phyloP scores from a whole-genome alignment of 2,113 vertebrate genomes.

The Anthoscopus minutus region DNA sequence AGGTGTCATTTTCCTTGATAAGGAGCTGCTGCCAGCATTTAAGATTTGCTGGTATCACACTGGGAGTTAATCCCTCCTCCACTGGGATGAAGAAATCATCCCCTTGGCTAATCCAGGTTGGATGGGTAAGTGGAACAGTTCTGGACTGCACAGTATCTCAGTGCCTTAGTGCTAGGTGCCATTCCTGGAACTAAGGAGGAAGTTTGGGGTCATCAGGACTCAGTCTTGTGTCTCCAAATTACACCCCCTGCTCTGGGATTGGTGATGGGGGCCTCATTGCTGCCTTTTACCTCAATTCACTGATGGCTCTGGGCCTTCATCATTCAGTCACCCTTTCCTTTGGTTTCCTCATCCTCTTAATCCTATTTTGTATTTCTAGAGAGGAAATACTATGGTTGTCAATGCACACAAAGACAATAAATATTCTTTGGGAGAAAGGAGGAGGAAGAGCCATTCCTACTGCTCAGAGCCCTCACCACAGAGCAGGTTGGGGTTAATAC shows the following conservation, averaged over 20 bases:
- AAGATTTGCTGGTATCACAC: neutral
- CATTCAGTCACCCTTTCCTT: neutral
- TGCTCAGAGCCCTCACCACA: neutral
- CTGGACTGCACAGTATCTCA: neutral
- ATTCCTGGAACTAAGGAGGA: neutral
- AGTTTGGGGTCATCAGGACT: neutral
- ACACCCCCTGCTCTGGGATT: neutral
- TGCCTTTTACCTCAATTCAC: neutral
- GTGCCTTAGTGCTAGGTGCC: neutral
- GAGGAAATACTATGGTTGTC: neutral
- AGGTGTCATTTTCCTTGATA: neutral
- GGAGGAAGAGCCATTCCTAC: neutral
- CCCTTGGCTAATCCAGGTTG: neutral
- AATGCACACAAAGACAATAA: neutral
- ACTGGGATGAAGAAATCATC: neutral
- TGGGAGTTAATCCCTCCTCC: neutral
- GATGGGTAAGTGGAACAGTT: neutral
- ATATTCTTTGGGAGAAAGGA: neutral
- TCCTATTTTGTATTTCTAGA: neutral
- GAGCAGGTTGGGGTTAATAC: neutral
- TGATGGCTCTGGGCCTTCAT: neutral
- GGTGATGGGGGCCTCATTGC: neutral
- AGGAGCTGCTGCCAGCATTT: neutral
- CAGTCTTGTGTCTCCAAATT: neutral
- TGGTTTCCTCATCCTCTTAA: neutral